Evolutionary conservation across 92 coral and sea anemone genomes (phyloP), one percentile per base, ranked within the genome.

Genomic region (Pocillopora grandis): DNA sequence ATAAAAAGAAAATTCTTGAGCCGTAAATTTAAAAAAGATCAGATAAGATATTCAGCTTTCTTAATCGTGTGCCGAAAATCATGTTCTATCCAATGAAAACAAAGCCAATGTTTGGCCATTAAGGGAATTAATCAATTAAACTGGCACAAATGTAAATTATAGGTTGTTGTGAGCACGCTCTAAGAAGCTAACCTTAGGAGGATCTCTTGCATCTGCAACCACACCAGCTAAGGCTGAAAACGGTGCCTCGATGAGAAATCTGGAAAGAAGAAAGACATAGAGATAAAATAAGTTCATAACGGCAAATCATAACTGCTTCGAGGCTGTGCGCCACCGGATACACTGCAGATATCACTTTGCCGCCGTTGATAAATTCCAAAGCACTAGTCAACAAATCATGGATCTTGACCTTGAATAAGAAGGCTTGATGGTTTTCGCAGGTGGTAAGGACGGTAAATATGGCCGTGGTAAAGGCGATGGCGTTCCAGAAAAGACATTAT

Each of bases 381-480:
- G 21, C 16, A 48, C 1, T 42, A 20, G 6, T n/a, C 0, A 0
- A 15, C 19, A n/a, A 49, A 64, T 37, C 57, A 62, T 18, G 20
- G 20, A 6, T 11, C 2, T 86, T 86, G 63, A 94, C 98, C 98
- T 90, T 71, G 93, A 92, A 67, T 96, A 96, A 27, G 98, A 96
- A 37, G 92, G 96, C 73, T 92, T 96, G 60, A 86, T 90, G 58
- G 98, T 94, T 81, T 92, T 96, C 6, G 72, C 71, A 42, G 98
- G 98, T 59, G 98, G 98, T 56, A 96, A 80, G 33, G 98, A 88
- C 18, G 98, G 98, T 81, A 96, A 82, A 92, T 96, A 96, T 14
- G 98, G 98, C 31, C 94, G 92, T 66, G 98, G 98, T 68, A 96
- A 84, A 42, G 98, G 98, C 33, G 98, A 90, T 49, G 98, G 98